These are phyloP conservation scores for Brachyhypopomus occidentalis DNA, from an alignment of 2,113 vertebrate genomes.

Conservation along the genomic window DNA sequence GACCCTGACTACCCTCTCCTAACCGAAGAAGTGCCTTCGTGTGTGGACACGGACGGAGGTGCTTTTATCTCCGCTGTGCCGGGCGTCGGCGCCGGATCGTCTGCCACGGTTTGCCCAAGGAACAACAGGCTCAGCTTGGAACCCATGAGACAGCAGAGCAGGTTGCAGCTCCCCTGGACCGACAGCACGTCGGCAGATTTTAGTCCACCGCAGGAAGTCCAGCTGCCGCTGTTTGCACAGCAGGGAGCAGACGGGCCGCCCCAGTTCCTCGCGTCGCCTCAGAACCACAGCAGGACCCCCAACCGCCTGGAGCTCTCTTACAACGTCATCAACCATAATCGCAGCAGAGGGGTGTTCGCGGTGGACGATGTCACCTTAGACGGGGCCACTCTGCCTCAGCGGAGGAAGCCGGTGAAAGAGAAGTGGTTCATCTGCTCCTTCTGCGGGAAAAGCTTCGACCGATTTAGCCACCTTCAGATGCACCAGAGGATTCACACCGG, in stretches of 20 bases:
- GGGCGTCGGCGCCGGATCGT: constrained; percentile 53
- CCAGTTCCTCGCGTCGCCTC: neutral
- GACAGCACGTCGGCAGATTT: constrained; percentile 16
- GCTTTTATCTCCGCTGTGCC: constrained; percentile 68
- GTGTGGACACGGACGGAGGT: constrained; percentile 61
- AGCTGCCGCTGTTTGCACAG: neutral
- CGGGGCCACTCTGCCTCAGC: constrained; percentile 42
- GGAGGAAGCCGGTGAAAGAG: constrained; percentile 60
- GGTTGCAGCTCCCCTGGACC: constrained; percentile 2
- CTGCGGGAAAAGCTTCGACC: constrained; percentile 79
- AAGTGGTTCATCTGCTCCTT: constrained; percentile 77
- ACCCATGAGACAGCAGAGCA: constrained; percentile 28
- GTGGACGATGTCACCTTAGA: constrained; percentile 42
- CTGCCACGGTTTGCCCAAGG: neutral
- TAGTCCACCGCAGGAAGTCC: constrained; percentile 43
- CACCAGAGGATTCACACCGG: constrained; percentile 77
- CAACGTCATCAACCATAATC: neutral
- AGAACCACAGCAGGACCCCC: constrained; percentile 5
- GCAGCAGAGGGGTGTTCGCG: constrained; percentile 44
- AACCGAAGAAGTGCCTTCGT: constrained; percentile 54
- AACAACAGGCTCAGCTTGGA: constrained; percentile 12
- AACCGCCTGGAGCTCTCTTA: neutral
- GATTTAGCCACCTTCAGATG: constrained; percentile 76
- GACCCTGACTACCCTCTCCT: constrained; percentile 62
- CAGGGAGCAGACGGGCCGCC: neutral